Conservation (phyloP, 1,140 invertebrate species). For the Cotesia vestalis region DNA sequence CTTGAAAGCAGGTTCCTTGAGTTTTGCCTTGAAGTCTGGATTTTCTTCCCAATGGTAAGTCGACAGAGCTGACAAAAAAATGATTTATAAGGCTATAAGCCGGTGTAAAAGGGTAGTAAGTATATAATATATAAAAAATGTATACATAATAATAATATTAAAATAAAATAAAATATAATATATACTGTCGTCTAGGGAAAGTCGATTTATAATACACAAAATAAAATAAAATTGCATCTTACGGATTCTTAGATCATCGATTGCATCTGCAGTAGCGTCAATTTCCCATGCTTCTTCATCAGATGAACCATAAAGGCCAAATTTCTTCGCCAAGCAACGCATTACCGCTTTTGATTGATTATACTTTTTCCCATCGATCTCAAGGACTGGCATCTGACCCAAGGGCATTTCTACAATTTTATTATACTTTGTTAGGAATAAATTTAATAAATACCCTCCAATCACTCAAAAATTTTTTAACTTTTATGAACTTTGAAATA, state of each 20-base stretch:
- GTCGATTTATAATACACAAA: neutral
- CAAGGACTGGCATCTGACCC: slow-evolving; percentile 52
- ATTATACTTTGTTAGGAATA: neutral
- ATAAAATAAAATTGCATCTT: slow-evolving; percentile 26
- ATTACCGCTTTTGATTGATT: slow-evolving; percentile 53
- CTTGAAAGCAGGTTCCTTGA: slow-evolving; percentile 48
- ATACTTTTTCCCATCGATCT: slow-evolving; percentile 53
- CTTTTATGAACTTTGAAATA: neutral
- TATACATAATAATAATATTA: no score
- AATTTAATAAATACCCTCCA: neutral
- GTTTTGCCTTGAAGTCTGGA: slow-evolving; percentile 42
- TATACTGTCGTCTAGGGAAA: neutral
- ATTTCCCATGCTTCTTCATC: slow-evolving; percentile 51
- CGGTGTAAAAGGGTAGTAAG: neutral
- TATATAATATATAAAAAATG: neutral
- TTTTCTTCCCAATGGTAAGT: slow-evolving; percentile 49
- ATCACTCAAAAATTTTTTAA: neutral
- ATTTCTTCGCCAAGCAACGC: slow-evolving; percentile 54
- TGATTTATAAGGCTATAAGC: neutral
- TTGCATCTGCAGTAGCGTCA: slow-evolving; percentile 48
- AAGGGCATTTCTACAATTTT: slow-evolving; percentile 48
- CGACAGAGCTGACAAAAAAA: slow-evolving; percentile 30
- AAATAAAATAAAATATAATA: neutral
- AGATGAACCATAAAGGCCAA: slow-evolving; percentile 45
- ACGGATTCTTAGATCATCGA: slow-evolving; percentile 52